Percentiles rank a stretch among this genome's conserved stretches.
These are phyloP conservation scores for Chloroceryle amazona DNA, from an alignment of 2,797 vertebrate genomes.

Conservation along the genomic window DNA sequence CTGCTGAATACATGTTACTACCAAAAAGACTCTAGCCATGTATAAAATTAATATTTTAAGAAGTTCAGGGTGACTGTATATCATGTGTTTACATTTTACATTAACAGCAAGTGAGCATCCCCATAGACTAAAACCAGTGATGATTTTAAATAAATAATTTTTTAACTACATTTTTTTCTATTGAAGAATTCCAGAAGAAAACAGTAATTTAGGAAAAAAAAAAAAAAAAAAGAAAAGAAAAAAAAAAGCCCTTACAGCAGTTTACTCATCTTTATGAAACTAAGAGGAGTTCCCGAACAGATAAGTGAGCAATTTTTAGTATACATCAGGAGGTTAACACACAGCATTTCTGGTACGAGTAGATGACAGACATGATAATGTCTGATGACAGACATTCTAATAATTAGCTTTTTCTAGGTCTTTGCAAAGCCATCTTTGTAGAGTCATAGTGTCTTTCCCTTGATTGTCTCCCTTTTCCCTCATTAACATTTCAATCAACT, in stretches of 20 bases:
- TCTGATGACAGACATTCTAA: conserved; percentile 38
- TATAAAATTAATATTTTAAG: background rate
- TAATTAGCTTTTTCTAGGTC: conserved; percentile 42
- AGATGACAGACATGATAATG: conserved; percentile 37
- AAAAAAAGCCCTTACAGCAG: background rate
- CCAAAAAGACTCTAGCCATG: background rate
- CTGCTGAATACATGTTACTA: background rate
- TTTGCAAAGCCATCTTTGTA: background rate
- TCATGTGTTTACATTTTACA: background rate
- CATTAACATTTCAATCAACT: conserved; percentile 25
- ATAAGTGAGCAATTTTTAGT: conserved; percentile 9
- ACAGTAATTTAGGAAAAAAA: background rate
- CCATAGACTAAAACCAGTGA: background rate
- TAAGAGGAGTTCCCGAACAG: background rate
- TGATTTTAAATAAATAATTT: background rate
- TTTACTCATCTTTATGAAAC: conserved; percentile 9
- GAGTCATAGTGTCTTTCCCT: background rate
- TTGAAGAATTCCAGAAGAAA: background rate
- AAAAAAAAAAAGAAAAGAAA: background rate
- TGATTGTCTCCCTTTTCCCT: background rate
- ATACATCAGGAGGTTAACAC: conserved; percentile 41
- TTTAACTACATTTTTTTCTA: background rate
- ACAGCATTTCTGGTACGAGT: conserved; percentile 43
- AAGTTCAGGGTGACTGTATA: background rate
- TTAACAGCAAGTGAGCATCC: background rate